phyloP scores from a whole-genome alignment of 2,797 vertebrate genomes.

The Molossus molossus region DNA sequence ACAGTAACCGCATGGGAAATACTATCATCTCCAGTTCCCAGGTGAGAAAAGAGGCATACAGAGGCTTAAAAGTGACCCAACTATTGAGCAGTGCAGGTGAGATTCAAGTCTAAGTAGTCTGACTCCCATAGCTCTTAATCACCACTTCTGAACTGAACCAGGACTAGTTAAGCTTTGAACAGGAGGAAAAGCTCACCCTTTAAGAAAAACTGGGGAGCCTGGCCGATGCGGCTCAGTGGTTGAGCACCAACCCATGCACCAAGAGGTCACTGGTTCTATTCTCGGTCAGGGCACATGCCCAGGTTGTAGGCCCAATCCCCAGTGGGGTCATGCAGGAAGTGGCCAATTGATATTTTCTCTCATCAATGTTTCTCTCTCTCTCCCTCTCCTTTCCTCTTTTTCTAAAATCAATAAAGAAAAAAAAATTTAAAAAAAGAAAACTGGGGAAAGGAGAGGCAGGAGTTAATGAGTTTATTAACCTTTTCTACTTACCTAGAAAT shows the following conservation, averaged over 20 bases:
- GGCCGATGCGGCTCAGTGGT: too few species aligned
- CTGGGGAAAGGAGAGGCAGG: neutral
- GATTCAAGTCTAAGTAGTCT: neutral
- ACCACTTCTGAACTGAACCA: conserved; percentile 3
- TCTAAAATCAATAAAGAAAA: too few species aligned
- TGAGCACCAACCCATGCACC: too few species aligned
- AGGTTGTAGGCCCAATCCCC: too few species aligned
- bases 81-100: neutral
- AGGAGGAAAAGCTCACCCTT: conserved; percentile 28
- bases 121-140: neutral
- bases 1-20: neutral
- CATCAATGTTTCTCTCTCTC: too few species aligned
- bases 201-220: neutral
- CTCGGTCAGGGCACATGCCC: too few species aligned
- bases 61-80: neutral
- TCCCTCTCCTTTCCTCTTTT: too few species aligned
- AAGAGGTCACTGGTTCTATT: too few species aligned
- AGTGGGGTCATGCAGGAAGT: too few species aligned
- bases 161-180: conserved; percentile 28
- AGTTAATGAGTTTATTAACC: conserved; percentile 9
- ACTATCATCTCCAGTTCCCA: conserved; percentile 62
- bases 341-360: too few species aligned
- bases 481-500: conserved; percentile 14
- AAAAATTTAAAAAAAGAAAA: neutral
- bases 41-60: conserved; percentile 5